A percentile compares a stretch with the other conserved stretches of the same genome.
These are phyloP conservation scores for Anthophora plumipes DNA, from an alignment of 2,888 invertebrate genomes.

Conservation along the genomic window DNA sequence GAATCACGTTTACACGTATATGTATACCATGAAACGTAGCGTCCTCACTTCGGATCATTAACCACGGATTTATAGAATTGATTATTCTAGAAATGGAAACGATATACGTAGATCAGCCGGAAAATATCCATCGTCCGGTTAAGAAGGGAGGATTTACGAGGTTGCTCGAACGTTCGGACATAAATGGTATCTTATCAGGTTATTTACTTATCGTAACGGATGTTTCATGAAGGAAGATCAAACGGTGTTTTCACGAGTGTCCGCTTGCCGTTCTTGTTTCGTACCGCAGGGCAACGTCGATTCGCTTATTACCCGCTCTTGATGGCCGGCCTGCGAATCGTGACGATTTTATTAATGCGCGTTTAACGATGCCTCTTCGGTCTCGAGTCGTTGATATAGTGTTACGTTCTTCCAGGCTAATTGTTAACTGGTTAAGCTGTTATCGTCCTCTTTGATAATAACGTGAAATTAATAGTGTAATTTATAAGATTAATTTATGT, in stretches of 20 bases:
- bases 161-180: conserved; percentile 10
- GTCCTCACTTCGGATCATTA: conserved; percentile 56
- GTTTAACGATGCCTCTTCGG: not conserved
- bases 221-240: conserved; percentile 18
- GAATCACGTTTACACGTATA: conserved; percentile 55
- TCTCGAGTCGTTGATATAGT: not conserved
- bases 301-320: not conserved
- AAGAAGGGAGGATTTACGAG: conserved; percentile 32
- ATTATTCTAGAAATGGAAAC: conserved; percentile 53
- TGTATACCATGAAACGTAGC: conserved; percentile 25
- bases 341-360: conserved; percentile 12
- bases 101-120: conserved; percentile 39
- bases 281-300: not conserved
- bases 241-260: conserved; percentile 1
- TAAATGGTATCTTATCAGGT: conserved; percentile 51
- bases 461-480: too few relatives aligned
- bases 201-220: conserved; percentile 51
- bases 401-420: not conserved
- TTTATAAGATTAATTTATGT: too few relatives aligned
- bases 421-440: not conserved
- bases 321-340: not conserved
- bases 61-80: conserved; percentile 60
- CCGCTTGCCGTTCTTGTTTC: conserved; percentile 18
- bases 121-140: conserved; percentile 29
- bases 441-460: too few relatives aligned